Evolutionary conservation across 2,888 invertebrate species (phyloP), one percentile per base, ranked within the genome.

Genomic region (Monochamus alternatus): DNA sequence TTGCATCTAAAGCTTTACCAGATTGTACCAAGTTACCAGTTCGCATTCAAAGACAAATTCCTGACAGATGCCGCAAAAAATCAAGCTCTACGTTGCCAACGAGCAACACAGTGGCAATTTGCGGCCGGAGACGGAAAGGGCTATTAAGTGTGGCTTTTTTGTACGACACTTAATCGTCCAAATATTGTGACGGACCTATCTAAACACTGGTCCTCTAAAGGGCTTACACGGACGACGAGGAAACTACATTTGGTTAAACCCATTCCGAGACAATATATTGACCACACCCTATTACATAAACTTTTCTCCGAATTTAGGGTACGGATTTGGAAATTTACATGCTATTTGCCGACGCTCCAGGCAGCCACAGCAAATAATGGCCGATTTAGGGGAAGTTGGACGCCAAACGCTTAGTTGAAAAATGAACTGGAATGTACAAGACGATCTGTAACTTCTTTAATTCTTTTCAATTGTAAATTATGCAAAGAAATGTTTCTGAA

Each of bases 161-260:
- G 66, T 38, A 51, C 52, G 3, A 10, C 66, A 52, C 52, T 66
- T 74, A 74, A 74, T 74, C 68, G 74, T 63, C 51, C 74, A 74
- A 74, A 74, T 74, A 74, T 74, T 74, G 32, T 74, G 67, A 31
- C 64, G 68, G 68, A 62, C 67, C 74, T 68, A 62, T 63, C 43
- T 59, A 64, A 67, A 74, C 68, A 74, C 32, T 31, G 58, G 38
- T 22, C 14, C 32, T 55, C 32, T 71, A 71, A 63, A 71, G 60
- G 51, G 73, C 52, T 73, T 73, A 65, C 31, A 44, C 22, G 43
- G 58, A 14, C 38, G 68, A 68, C 55, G 68, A 68, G 38, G 51
- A 68, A 51, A 32, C 58, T 59, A 68, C 68, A 68, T 68, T 59
- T 58, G 43, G 30, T 43, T 68, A 68, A 68, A 58, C 68, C 59